Evolutionary conservation across 2,113 vertebrate species (phyloP), one percentile per base, ranked within the genome.

Genomic region (Acanthochromis polyacanthus): DNA sequence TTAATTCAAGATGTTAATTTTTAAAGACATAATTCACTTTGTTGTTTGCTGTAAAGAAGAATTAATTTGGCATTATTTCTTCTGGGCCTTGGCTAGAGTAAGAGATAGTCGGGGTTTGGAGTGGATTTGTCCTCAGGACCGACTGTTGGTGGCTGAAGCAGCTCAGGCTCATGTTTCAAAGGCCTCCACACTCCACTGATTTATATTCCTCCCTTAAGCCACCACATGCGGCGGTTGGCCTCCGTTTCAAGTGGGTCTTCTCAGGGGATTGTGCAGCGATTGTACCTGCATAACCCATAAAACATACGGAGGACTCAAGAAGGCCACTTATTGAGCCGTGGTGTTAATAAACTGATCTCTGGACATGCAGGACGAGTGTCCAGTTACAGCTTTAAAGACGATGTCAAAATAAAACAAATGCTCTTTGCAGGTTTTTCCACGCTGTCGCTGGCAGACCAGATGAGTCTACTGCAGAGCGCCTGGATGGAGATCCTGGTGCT

Each of bases 401-500:
- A 70, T 28, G 23, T 14, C 48, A 45, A 23, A 51, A 20, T 16
- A 10, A n/a, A 56, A 46, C 16, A 61, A 25, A 15, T n/a, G 38
- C 16, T 32, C 16, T 28, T 63, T 51, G 25, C 88, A 98, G 97
- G 97, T 48, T 98, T 98, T 92, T 97, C 96, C 19, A 94, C 89
- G 43, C 96, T 98, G n/a, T 97, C 96, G 0, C 93, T 98, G 85
- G 96, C 95, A 25, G 97, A 98, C 92, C 97, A 99, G 95, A 99
- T 99, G 97, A 96, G 96, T 88, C 93, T 99, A 23, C 92, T 99
- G 88, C 97, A 99, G 94, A 97, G 96, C 0, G 96, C 97, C 83
- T 98, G 97, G 97, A 98, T 98, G 97, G 97, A 98, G 94, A 97
- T 98, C 86, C 95, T 98, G 78, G 96, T 98, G 78, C 90, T 98